Conservation (phyloP, 2,888 invertebrate species). For the Barypeithes pellucidus region DNA sequence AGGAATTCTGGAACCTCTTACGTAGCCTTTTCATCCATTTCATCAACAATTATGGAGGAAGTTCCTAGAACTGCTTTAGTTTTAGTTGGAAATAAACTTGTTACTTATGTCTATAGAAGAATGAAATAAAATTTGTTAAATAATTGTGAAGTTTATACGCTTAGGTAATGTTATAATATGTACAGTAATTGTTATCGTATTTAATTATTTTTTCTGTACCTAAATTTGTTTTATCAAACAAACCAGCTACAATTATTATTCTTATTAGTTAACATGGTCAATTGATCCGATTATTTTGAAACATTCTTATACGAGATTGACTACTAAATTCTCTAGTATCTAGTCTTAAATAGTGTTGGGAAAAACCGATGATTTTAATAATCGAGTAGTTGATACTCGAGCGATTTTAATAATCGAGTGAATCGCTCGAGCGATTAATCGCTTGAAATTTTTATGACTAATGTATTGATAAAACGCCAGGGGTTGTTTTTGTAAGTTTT, state of each 20-base stretch:
- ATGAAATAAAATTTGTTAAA: constrained; percentile 4
- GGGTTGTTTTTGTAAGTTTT: too few relatives aligned
- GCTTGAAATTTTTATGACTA: too few relatives aligned
- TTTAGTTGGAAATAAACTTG: too few relatives aligned
- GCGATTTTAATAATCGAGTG: too few relatives aligned
- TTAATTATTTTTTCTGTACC: constrained; percentile 7
- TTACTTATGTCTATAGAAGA: not conserved
- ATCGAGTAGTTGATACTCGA: too few relatives aligned
- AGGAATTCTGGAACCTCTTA: not conserved
- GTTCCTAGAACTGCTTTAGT: not conserved
- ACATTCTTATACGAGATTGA: not conserved
- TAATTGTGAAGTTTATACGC: not conserved
- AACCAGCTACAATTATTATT: too few relatives aligned
- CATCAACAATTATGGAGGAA: not conserved
- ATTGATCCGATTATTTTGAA: constrained; percentile 1
- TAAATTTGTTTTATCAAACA: not conserved
- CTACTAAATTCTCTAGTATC: not conserved
- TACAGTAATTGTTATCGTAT: not conserved
- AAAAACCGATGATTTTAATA: too few relatives aligned
- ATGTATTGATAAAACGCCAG: too few relatives aligned
- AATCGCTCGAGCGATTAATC: too few relatives aligned
- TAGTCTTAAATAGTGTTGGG: too few relatives aligned
- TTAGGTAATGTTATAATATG: not conserved
- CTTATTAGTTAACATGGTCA: not conserved
- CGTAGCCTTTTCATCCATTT: not conserved